A percentile compares a stretch with the other conserved stretches of the same genome.
Conservation (phyloP, 2,888 invertebrate species). For the Callyntrura sp. region DNA sequence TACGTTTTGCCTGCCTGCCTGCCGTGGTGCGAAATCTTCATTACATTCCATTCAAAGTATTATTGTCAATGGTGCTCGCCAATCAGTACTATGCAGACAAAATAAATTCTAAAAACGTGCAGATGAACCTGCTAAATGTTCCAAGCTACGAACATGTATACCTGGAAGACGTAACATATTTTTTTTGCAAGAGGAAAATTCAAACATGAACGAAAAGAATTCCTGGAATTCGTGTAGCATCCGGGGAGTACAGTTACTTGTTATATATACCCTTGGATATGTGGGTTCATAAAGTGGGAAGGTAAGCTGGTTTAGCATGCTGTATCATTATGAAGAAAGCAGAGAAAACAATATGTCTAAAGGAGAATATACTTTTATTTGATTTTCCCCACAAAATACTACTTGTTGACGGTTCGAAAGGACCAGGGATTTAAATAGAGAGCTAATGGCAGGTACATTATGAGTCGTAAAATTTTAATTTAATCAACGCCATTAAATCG, state of each 20-base stretch:
- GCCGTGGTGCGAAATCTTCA: conserved; percentile 1
- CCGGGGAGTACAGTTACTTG: not conserved
- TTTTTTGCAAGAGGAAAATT: not conserved
- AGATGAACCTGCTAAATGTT: conserved; percentile 5
- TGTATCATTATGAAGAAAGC: no score
- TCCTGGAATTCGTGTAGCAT: not conserved
- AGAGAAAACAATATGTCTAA: no score
- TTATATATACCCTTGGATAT: not conserved
- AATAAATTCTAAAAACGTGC: conserved; percentile 19
- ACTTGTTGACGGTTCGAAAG: no score
- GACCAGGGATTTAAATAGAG: no score
- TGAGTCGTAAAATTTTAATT: no score
- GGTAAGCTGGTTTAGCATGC: no score
- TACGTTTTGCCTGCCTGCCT: no score
- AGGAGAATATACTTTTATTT: no score
- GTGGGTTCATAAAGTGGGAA: not conserved
- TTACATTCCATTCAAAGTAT: not conserved
- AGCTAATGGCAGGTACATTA: no score
- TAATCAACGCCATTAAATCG: no score
- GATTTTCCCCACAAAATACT: no score
- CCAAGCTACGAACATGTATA: not conserved
- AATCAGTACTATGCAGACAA: conserved; percentile 25
- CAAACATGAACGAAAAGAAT: not conserved
- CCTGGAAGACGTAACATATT: not conserved
- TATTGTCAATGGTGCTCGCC: not conserved